Base-by-base conservation (phyloP, 2,113 vertebrate species). In the Apteryx owenii region DNA sequence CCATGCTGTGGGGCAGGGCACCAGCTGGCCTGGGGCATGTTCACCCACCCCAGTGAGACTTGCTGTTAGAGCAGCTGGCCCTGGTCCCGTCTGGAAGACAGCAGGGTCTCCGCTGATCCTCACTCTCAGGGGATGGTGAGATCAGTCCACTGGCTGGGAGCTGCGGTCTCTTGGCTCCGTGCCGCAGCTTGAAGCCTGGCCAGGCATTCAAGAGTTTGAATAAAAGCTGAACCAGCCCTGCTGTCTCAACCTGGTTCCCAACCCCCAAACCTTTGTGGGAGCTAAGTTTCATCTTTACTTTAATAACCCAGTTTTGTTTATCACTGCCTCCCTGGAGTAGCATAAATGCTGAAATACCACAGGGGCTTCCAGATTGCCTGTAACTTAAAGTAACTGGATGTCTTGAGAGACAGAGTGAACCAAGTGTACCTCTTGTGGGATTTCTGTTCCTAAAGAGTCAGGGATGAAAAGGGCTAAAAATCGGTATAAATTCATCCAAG, bases 401-500 rank as follows among this genome's bases (percentile, higher is more conserved):
- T 91, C 33, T 54, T 89, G 70, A 93, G 94, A 96, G 73, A 60
- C 51, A 80, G 56, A 81, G 15, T 38, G 82, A 93, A 78, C 85
- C 2, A 21, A 91, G 78, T 78, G 76, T 60, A 81, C n/a, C 72
- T 95, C 90, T 86, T 58, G 51, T 69, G 80, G 77, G 90, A 93
- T 89, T 95, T 93, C 56, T 26, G 75, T 6, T 84, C 95, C 80
- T 79, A 86, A 51, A 53, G 53, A 81, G 92, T 54, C 85, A 64
- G 0, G 8, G 90, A 77, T 93, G 83, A 88, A 83, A 96, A 96
- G 54, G 90, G 90, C 92, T 95, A 88, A 77, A 87, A 85, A 95
- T 73, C 60, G 58, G 88, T 95, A 94, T 64, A 78, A 88, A 94
- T 86, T 71, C 36, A 91, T 91, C 75, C 69, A 93, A 89, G 65